These are phyloP conservation scores for Eristalinus sepulchralis DNA, from an alignment of 2,888 invertebrate genomes.

Conservation along the genomic window DNA sequence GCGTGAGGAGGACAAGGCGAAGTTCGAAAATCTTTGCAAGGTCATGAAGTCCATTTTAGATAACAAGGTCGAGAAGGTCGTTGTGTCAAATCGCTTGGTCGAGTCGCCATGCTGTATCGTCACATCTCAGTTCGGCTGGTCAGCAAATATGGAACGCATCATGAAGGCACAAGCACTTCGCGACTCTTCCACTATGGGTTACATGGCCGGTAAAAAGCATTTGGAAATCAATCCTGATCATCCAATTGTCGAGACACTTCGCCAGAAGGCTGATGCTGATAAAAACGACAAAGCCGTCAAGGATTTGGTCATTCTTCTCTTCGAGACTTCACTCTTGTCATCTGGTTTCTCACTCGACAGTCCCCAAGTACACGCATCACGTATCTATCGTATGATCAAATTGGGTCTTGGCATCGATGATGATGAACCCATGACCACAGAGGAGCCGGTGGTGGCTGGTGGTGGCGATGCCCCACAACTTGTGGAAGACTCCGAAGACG, in stretches of 20 bases:
- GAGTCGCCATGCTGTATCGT: conserved; percentile 99
- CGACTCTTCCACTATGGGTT: conserved; percentile 99
- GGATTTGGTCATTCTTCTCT: conserved; percentile 96
- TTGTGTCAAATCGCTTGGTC: conserved; percentile 97
- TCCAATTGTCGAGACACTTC: conserved; percentile 93
- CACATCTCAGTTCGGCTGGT: conserved; percentile 99
- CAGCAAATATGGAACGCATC: conserved; percentile 99
- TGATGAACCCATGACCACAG: conserved; percentile 90
- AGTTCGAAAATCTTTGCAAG: conserved; percentile 85
- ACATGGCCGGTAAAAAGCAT: conserved; percentile 99
- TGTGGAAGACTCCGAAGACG: conserved; percentile 94
- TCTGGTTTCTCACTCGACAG: conserved; percentile 98
- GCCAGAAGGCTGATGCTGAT: conserved; percentile 96
- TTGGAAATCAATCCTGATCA: conserved; percentile 98
- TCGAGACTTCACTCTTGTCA: conserved; percentile 97
- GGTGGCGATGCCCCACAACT: conserved; percentile 90
- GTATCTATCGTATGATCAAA: conserved; percentile 99
- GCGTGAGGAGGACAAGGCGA: conserved; percentile 91
- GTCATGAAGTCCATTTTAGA: conserved; percentile 98
- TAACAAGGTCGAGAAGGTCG: conserved; percentile 98
- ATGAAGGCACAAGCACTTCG: conserved; percentile 99
- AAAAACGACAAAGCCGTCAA: conserved; percentile 99
- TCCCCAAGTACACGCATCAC: conserved; percentile 95
- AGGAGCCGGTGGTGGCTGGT: conserved; percentile 83
- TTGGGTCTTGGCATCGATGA: conserved; percentile 98